phyloP scores from a whole-genome alignment of 2,797 vertebrate genomes.

The Tympanoctomys barrerae region DNA sequence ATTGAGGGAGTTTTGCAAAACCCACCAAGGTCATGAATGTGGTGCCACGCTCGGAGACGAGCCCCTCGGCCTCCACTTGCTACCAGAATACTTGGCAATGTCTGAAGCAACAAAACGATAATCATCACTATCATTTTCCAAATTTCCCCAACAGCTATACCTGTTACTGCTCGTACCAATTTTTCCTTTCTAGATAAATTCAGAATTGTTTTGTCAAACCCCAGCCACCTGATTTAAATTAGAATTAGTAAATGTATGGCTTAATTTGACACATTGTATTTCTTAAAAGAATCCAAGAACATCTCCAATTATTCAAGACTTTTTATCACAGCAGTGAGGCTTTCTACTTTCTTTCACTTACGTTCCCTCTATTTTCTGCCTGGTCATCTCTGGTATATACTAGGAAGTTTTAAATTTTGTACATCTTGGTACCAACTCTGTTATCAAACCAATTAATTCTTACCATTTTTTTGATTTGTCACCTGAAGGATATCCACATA shows the following conservation, averaged over 20 bases:
- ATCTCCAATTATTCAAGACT: background rate
- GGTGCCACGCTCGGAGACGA: background rate
- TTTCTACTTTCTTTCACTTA: background rate
- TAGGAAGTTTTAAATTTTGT: background rate
- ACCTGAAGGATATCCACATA: background rate
- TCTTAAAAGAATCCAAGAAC: slow-evolving; percentile 17
- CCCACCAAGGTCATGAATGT: background rate
- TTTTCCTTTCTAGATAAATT: slow-evolving; percentile 34
- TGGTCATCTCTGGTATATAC: background rate
- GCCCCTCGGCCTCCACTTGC: background rate
- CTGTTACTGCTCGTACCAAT: background rate
- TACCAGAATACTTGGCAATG: background rate
- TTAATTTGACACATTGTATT: slow-evolving; percentile 13
- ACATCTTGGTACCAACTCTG: background rate
- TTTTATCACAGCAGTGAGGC: background rate
- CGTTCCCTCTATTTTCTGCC: background rate
- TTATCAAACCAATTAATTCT: background rate
- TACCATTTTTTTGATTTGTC: background rate
- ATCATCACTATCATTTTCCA: background rate
- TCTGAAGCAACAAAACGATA: background rate
- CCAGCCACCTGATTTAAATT: background rate
- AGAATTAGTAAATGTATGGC: background rate
- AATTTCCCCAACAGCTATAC: background rate
- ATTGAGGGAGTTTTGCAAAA: background rate
- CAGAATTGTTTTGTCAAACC: slow-evolving; percentile 32